Conservation (phyloP, 2,888 invertebrate genomes). For the Sphecodes monilicornis region DNA sequence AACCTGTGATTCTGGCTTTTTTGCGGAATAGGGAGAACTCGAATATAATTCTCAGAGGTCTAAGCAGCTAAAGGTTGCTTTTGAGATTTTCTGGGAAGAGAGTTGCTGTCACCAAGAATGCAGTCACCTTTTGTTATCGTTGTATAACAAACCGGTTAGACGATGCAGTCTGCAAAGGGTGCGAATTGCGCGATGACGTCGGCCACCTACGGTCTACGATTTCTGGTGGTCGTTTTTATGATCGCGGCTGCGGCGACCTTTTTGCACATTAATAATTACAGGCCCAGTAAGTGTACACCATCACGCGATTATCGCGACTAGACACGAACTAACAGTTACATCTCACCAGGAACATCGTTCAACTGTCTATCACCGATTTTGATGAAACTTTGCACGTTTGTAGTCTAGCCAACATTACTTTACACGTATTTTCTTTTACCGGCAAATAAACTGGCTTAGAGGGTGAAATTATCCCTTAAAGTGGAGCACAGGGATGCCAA, state of each 20-base stretch:
- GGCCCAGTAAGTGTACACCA: constrained; percentile 79
- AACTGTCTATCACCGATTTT: neutral
- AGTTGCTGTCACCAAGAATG: constrained; percentile 63
- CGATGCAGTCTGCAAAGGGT: constrained; percentile 73
- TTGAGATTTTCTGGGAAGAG: constrained; percentile 29
- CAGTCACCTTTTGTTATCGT: constrained; percentile 72
- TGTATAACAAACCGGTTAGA: constrained; percentile 72
- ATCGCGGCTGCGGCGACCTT: constrained; percentile 80
- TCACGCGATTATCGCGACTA: neutral
- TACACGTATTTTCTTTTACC: neutral
- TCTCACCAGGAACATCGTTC: neutral
- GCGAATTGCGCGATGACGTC: constrained; percentile 65
- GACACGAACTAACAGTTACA: neutral
- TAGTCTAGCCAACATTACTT: neutral
- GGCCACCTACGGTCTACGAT: constrained; percentile 74
- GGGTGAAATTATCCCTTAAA: neutral
- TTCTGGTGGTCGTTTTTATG: constrained; percentile 76
- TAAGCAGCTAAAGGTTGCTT: constrained; percentile 51
- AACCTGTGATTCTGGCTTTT: constrained; percentile 10
- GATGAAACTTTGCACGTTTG: neutral
- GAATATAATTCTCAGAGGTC: constrained; percentile 29
- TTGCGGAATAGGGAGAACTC: constrained; percentile 22
- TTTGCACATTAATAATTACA: constrained; percentile 81
- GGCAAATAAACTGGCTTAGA: neutral
- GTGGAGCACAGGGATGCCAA: no score